phyloP scores from a whole-genome alignment of 1,140 invertebrate species.

The Meloidogyne exigua region DNA sequence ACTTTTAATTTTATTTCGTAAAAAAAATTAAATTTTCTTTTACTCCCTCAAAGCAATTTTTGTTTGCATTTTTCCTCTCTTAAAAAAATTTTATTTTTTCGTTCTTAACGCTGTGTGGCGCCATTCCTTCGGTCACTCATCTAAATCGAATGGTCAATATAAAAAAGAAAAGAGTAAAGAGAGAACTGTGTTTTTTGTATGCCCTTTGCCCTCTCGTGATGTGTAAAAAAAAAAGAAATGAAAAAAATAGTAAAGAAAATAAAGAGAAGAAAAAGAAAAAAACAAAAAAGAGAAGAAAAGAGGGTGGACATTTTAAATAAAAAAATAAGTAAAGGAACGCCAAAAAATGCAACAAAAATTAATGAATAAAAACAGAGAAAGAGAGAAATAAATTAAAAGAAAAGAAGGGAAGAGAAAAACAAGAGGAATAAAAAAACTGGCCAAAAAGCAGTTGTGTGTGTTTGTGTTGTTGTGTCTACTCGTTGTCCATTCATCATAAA shows the following conservation, averaged over 20 bases:
- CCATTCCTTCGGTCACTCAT: neutral
- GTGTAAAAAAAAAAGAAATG: neutral
- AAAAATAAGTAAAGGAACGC: neutral
- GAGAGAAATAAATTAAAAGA: neutral
- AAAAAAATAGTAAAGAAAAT: neutral
- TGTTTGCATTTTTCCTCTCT: neutral
- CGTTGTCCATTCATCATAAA: neutral
- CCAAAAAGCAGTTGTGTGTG: neutral
- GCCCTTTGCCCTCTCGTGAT: constrained; percentile 3
- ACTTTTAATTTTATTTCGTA: neutral
- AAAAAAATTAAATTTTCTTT: no score
- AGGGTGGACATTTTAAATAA: neutral
- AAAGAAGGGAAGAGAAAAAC: neutral
- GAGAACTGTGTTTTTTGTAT: neutral
- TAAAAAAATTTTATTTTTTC: neutral
- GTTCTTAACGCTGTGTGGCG: neutral
- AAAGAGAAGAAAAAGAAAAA: neutral
- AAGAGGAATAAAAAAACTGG: neutral
- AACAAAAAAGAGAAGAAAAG: neutral
- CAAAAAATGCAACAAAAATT: neutral
- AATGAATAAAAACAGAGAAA: neutral
- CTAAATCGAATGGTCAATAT: neutral
- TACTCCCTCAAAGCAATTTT: neutral
- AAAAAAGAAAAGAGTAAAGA: neutral
- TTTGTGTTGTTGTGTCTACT: neutral